Evolutionary conservation across 2,888 invertebrate species (phyloP).

Genomic region (Acanthoscelides obtectus): DNA sequence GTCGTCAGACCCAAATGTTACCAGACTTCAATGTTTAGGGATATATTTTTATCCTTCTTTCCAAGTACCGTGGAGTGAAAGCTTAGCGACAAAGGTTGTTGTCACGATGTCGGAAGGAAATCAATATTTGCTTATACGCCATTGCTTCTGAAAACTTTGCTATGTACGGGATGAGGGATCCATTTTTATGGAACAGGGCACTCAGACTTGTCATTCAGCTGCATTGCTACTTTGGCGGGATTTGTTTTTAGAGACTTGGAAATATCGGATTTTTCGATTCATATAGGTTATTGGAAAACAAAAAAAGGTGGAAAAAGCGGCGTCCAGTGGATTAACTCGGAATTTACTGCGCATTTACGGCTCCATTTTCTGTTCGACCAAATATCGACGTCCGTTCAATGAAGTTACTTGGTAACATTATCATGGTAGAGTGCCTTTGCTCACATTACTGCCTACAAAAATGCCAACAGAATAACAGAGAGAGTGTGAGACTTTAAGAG

Average conservation of each 20-base stretch:
- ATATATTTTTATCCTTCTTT: background rate
- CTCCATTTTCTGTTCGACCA: too few species aligned
- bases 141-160: conserved; percentile 33
- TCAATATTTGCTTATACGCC: conserved; percentile 40
- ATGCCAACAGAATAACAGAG: too few species aligned
- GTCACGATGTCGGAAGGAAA: conserved; percentile 36
- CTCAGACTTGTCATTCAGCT: background rate
- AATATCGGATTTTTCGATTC: too few species aligned
- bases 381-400: too few species aligned
- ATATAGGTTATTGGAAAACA: too few species aligned
- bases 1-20: background rate
- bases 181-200: background rate
- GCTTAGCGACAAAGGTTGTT: conserved; percentile 20
- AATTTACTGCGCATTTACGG: too few species aligned
- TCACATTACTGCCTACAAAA: too few species aligned
- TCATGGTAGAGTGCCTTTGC: too few species aligned
- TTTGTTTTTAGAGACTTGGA: background rate
- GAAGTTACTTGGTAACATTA: too few species aligned
- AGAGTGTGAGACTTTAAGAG: too few species aligned
- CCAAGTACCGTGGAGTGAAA: background rate
- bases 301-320: too few species aligned
- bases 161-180: conserved; percentile 14
- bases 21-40: background rate
- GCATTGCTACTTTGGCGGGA: background rate
- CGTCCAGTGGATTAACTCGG: too few species aligned